Percentiles rank a stretch among this genome's conserved stretches.
phyloP scores from a whole-genome alignment of 1,140 invertebrate genomes.

The Temnothorax nylanderi region DNA sequence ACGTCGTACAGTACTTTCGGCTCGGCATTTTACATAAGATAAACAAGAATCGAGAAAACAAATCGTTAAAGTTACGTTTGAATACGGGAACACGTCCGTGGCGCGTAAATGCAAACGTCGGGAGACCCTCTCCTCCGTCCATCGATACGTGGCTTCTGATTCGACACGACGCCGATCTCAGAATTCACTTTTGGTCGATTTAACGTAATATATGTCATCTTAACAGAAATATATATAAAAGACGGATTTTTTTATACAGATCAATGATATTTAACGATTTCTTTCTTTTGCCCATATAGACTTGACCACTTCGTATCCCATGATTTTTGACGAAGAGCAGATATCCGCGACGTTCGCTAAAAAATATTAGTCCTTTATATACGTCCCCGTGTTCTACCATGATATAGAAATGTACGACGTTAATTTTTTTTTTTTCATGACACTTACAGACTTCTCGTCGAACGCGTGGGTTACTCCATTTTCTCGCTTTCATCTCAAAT shows the following conservation, averaged over 20 bases:
- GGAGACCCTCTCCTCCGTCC: slow-evolving; percentile 59
- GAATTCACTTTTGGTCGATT: slow-evolving; percentile 14
- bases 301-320: slow-evolving; percentile 23
- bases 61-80: slow-evolving; percentile 53
- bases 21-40: slow-evolving; percentile 65
- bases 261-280: slow-evolving; percentile 23
- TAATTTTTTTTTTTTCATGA: slow-evolving; percentile 58
- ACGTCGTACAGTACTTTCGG: slow-evolving; percentile 81
- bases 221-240: slow-evolving; percentile 17
- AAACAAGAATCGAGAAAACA: slow-evolving; percentile 47
- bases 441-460: slow-evolving; percentile 63
- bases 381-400: slow-evolving; percentile 73
- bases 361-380: slow-evolving; percentile 67
- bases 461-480: slow-evolving; percentile 44
- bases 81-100: slow-evolving; percentile 77
- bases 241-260: slow-evolving; percentile 5
- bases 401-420: slow-evolving; percentile 76
- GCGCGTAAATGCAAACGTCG: slow-evolving; percentile 77
- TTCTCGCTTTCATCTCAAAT: slow-evolving; percentile 77
- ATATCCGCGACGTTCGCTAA: slow-evolving; percentile 69
- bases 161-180: slow-evolving; percentile 11
- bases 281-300: neutral
- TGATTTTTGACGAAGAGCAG: slow-evolving; percentile 62
- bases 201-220: slow-evolving; percentile 16
- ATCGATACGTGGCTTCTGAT: slow-evolving; percentile 40